Evolutionary conservation across 2,113 vertebrate species (phyloP).

Genomic region (Cottus gobio): DNA sequence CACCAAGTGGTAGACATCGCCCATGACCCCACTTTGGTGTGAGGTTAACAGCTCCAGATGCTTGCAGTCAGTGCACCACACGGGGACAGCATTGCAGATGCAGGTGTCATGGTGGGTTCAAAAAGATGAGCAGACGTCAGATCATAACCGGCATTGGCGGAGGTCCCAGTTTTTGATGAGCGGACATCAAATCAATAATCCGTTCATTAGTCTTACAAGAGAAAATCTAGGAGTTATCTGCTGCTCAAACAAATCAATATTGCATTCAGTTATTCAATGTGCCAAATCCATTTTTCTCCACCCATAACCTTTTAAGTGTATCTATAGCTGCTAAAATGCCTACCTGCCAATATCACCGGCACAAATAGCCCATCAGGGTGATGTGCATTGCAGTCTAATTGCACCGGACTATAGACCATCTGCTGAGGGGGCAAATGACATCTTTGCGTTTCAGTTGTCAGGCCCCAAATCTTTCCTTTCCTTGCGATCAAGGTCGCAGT

Average conservation of each 20-base stretch:
- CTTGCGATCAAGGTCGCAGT: constrained; percentile 54
- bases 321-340: constrained; percentile 30
- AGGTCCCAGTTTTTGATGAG: constrained; percentile 58
- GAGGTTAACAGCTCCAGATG: constrained; percentile 60
- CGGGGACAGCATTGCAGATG: constrained; percentile 41
- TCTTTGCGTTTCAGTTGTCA: constrained; percentile 12
- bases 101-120: constrained; percentile 40
- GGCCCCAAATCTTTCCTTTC: constrained; percentile 36
- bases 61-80: constrained; percentile 50
- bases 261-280: constrained; percentile 52
- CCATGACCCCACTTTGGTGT: background rate
- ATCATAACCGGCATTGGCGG: constrained; percentile 34
- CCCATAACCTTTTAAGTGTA: constrained; percentile 43
- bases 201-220: constrained; percentile 67
- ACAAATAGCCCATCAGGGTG: constrained; percentile 29
- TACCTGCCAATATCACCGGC: constrained; percentile 43
- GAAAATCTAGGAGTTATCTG: constrained; percentile 58
- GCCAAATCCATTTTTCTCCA: constrained; percentile 36
- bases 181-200: constrained; percentile 64
- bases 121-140: constrained; percentile 40
- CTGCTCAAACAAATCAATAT: constrained; percentile 57
- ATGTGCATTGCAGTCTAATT: constrained; percentile 29
- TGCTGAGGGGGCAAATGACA: constrained; percentile 18
- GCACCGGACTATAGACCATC: constrained; percentile 13
- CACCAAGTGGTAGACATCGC: constrained; percentile 53